Evolutionary conservation across 2,888 invertebrate species (phyloP), one percentile per base, ranked within the genome.

Genomic region (Azorinus chamasolen): DNA sequence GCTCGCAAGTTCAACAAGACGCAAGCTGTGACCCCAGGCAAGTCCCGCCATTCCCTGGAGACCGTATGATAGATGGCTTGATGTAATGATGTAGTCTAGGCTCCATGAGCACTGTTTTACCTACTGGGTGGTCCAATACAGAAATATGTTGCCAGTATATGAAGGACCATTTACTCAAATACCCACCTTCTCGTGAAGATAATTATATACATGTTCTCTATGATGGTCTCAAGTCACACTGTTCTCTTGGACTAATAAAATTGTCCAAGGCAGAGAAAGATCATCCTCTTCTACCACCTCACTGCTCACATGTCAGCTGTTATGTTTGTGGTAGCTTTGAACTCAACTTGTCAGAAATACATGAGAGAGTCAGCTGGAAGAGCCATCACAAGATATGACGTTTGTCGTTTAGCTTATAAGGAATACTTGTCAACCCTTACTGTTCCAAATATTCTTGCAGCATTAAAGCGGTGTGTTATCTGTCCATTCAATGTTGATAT

Each of bases 281-380:
- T 62, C 73, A 14, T 27, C 76, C 1, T 76, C 63, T 80, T 3
- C 50, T 77, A 41, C 77, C 80, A 6, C 70, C 76, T 6, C 76
- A 74, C 50, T 73, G 73, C 10, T 65, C 66, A 41, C 80, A 80
- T 59, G 41, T 16, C 41, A 41, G 41, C 41, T 41, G 41, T 16
- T 41, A 12, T 41, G 41, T 41, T 41, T 41, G 58, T 63, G 24
- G 27, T 22, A 1, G 41, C 62, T 1, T 76, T 50, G 46, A 55
- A 64, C n/a, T n/a, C 18, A 27, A 46, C 55, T n/a, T 62, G 48
- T n/a, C 72, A 72, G 25, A 54, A 61, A 8, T 12, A 41, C 41
- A 41, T 41, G 41, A 8, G 41, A 16, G 41, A 41, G 14, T 41
- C 41, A 8, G 14, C 39, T 18, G 41, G 41, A 10, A 10, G 41